Evolutionary conservation across 2,888 invertebrate genomes (phyloP).

Genomic region (Cecidostiba fungosa): DNA sequence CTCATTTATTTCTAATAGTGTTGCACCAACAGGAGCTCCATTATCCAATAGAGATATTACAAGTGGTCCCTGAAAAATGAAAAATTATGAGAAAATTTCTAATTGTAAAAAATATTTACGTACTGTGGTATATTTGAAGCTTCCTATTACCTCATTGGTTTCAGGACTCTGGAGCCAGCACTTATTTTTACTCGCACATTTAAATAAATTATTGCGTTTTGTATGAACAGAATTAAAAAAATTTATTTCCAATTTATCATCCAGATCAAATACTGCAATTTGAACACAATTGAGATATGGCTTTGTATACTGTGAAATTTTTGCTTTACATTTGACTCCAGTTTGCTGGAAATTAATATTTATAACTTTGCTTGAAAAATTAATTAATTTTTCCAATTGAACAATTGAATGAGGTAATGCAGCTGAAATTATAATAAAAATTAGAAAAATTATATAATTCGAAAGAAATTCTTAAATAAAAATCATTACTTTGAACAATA

Average conservation of each 20-base stretch:
- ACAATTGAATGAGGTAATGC: conserved; percentile 61
- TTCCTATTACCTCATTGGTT: conserved; percentile 65
- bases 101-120: conserved; percentile 12
- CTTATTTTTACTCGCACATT: conserved; percentile 67
- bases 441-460: conserved; percentile 7
- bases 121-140: not conserved
- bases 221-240: conserved; percentile 70
- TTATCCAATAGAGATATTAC: conserved; percentile 70
- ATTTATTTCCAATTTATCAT: conserved; percentile 67
- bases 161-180: conserved; percentile 74
- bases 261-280: conserved; percentile 65
- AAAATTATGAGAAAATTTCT: conserved; percentile 21
- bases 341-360: conserved; percentile 69
- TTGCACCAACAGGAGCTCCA: conserved; percentile 67
- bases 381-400: conserved; percentile 66
- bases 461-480: not conserved
- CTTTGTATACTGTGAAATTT: conserved; percentile 67
- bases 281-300: conserved; percentile 73
- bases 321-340: conserved; percentile 66
- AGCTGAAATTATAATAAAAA: conserved; percentile 64
- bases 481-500: conserved; percentile 66
- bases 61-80: conserved; percentile 70
- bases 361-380: conserved; percentile 66
- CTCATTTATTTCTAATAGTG: conserved; percentile 68
- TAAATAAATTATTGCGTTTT: conserved; percentile 70